A percentile compares a stretch with the other conserved stretches of the same genome.
Evolutionary conservation across 2,888 invertebrate genomes (phyloP).

Genomic region (Drosophila niveifrons): DNA sequence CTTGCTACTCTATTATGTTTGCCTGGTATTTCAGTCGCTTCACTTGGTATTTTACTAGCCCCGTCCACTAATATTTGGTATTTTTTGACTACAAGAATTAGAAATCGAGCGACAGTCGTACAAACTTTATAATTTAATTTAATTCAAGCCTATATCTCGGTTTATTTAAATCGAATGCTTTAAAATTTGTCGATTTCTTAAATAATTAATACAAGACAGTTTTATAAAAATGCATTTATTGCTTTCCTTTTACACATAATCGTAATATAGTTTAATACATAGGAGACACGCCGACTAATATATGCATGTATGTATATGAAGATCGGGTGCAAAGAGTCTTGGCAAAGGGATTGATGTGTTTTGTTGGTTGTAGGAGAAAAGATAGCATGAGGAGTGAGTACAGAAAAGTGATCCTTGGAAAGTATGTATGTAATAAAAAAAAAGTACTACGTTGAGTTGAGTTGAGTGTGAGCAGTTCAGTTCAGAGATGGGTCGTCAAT

Average conservation of each 20-base stretch:
- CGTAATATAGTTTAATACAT: constrained; percentile 59
- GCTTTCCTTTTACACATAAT: constrained; percentile 68
- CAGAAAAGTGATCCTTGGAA: constrained; percentile 27
- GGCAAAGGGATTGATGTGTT: constrained; percentile 40
- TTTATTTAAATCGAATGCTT: too few species aligned
- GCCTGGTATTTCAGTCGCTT: too few species aligned
- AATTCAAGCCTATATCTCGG: too few species aligned
- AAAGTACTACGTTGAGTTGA: constrained; percentile 38
- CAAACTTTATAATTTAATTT: too few species aligned
- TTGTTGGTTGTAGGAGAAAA: constrained; percentile 12
- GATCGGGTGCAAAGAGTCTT: constrained; percentile 48
- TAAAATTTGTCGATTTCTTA: too few species aligned
- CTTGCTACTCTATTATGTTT: too few species aligned
- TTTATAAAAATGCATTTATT: constrained; percentile 74
- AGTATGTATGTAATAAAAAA: constrained; percentile 30
- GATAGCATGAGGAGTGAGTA: constrained; percentile 29
- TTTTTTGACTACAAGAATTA: too few species aligned
- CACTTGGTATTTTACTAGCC: too few species aligned
- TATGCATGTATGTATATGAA: constrained; percentile 6
- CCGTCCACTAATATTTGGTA: too few species aligned
- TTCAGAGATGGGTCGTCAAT: constrained; percentile 63
- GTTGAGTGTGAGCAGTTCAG: constrained; percentile 29
- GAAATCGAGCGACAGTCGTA: too few species aligned
- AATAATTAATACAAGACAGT: background rate
- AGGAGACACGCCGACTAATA: constrained; percentile 39